Evolutionary conservation across 2,113 vertebrate species (phyloP), one percentile per base, ranked within the genome.

Genomic region (Scopus umbretta): DNA sequence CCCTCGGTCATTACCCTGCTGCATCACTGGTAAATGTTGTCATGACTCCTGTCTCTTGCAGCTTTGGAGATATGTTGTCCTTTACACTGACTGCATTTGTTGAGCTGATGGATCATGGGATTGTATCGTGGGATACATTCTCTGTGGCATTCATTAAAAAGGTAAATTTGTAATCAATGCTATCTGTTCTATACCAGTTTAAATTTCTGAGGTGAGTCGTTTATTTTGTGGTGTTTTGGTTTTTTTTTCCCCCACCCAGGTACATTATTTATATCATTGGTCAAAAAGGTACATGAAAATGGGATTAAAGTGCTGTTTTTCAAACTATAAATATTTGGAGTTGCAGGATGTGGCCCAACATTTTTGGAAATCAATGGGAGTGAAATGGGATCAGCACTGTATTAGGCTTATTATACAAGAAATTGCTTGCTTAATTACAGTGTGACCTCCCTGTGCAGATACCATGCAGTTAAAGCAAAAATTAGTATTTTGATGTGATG

Each of bases 101-200:
- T 97, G 99, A 99, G 97, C 98, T 99, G 96, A 99, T 99, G 99
- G 99, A 99, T 98, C 99, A 99, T 34, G 99, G 99, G 95, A 99
- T 99, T 71, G 98, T 99, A 97, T 99, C 99, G 56, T 99, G 99
- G 99, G 99, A 99, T 95, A 99, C 99, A 8, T 99, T 99, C 98
- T 99, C 99, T 12, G 99, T 99, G 98, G 98, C 99, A n/a, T 99
- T 99, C 98, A 99, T 99, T 98, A 99, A 99, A 98, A 99, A 99
- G 99, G 99, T 99, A 98, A 97, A 88, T 96, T 93, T 85, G 82
- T 85, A 73, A 85, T 80, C 50, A 80, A 29, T 68, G 63, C 83
- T 94, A 6, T 71, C 38, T 86, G 10, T 89, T 96, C 21, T 90
- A 6, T 85, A 92, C 70, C n/a, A 36, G 22, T 91, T 88, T 45